A percentile compares a stretch with the other conserved stretches of the same genome.
Evolutionary conservation across 2,113 vertebrate species (phyloP).

Genomic region (Brevimyrus niger): DNA sequence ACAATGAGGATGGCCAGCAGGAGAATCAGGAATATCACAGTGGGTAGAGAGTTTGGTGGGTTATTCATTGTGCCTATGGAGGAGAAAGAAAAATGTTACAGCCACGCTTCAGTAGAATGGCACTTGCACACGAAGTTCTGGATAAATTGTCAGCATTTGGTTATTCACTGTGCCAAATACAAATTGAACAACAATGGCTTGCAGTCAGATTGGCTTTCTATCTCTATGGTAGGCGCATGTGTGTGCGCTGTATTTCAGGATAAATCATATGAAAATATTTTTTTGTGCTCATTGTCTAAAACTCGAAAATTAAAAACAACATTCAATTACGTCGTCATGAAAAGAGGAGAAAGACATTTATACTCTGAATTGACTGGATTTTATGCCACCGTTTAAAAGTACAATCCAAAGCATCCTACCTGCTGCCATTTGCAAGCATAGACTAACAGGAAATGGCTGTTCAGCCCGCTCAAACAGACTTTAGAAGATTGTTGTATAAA

Average conservation of each 20-base stretch:
- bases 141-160: neutral
- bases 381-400: neutral
- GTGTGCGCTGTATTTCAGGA: neutral
- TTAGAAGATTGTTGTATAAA: slow-evolving; percentile 12
- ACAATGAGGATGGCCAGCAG: slow-evolving; percentile 20
- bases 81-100: neutral
- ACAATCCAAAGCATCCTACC: neutral
- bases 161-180: neutral
- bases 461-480: slow-evolving; percentile 40
- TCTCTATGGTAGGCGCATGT: neutral
- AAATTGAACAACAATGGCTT: neutral
- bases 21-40: slow-evolving; percentile 24
- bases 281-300: neutral
- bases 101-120: neutral
- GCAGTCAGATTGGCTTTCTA: neutral
- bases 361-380: slow-evolving; percentile 4
- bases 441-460: slow-evolving; percentile 26
- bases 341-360: neutral
- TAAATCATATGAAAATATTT: neutral
- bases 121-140: neutral
- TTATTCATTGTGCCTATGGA: neutral
- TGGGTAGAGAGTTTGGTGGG: fast-evolving
- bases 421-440: neutral
- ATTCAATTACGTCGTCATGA: neutral
- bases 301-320: neutral